Evolutionary conservation across 2,113 vertebrate species (phyloP), one percentile per base, ranked within the genome.

Genomic region (Thamnaconus septentrionalis): DNA sequence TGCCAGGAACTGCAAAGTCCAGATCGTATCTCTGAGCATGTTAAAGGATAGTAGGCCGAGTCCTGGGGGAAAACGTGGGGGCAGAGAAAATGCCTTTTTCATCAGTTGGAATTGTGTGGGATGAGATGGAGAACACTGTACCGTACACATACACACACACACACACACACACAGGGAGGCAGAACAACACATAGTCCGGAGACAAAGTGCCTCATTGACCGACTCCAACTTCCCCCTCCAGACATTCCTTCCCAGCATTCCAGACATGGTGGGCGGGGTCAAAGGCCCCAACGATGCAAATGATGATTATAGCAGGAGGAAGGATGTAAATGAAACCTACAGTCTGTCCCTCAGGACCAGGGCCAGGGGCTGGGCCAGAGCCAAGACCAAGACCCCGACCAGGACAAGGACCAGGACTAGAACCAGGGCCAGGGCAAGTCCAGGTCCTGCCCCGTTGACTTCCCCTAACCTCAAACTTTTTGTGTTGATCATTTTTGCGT

Each of bases 211-310:
- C 65, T 76, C 81, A 59, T 78, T 52, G 50, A 52, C n/a, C 18
- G 7, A 52, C 18, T 87, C 73, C 80, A 69, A 68, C 61, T 62
- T 63, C 80, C 66, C 52, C 77, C 79, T 78, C 68, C 70, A 66
- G 60, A 80, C 78, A 89, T 87, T 88, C 79, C 71, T 85, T 81
- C 78, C 69, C 73, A 73, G 81, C 83, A 87, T 87, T 82, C 85
- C 84, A 64, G 40, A 12, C 60, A 40, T 64, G 18, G 81, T 79
- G 65, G 81, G 85, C 66, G 79, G 79, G 69, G 64, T 80, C 71
- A 66, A 64, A 79, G 71, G 72, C 79, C 73, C 7, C 59, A 41
- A 8, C 41, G 61, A 84, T 71, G 73, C 45, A 40, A 75, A 58
- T 42, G 56, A 79, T 65, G 73, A 57, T 73, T 73, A 75, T 66